Evolutionary conservation across 1,140 invertebrate genomes (phyloP), one percentile per base, ranked within the genome.

Genomic region (Rhyzopertha dominica): DNA sequence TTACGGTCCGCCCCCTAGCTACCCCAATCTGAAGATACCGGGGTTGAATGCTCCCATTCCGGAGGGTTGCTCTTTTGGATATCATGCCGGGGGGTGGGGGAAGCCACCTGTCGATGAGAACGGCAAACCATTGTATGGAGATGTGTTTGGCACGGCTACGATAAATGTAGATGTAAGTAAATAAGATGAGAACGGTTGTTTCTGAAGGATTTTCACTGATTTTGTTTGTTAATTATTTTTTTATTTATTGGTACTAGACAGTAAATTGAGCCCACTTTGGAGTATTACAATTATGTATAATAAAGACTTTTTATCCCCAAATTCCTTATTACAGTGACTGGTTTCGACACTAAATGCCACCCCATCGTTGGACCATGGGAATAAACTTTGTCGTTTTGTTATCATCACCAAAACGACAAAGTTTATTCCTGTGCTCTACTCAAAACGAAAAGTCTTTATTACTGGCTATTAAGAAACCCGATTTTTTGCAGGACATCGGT

Each of bases 101-200:
- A 99, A 99, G 71, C 97, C 97, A n/a, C 97, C 97, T 1, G 97
- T 99, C 0, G 97, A 99, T 73, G 95, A 99, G 70, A 85, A 83
- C 52, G 96, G 97, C 12, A 87, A 95, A 68, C 97, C 97, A 1
- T 71, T 99, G 0, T 99, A 99, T 69, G 97, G 97, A 5, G 97
- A 99, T 73, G 97, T 99, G 0, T 99, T 99, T 68, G 96, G 95
- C 22, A 78, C 81, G 20, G 77, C 77, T 52, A 67, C 70, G 32
- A 68, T 63, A 23, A 77, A 81, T 34, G 72, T 77, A 30, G 76
- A 82, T 65, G 81, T 82, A 56, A 74, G 73, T 62, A 31, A 45
- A 29, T 3, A 28, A 36, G 24, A 31, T 22, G 42, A 24, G 17
- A 17, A 25, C 12, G 1, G 36, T 5, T 20, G 13, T 30, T 37